Evolutionary conservation across 1,140 invertebrate species (phyloP).

Genomic region (Diuraphis noxia): DNA sequence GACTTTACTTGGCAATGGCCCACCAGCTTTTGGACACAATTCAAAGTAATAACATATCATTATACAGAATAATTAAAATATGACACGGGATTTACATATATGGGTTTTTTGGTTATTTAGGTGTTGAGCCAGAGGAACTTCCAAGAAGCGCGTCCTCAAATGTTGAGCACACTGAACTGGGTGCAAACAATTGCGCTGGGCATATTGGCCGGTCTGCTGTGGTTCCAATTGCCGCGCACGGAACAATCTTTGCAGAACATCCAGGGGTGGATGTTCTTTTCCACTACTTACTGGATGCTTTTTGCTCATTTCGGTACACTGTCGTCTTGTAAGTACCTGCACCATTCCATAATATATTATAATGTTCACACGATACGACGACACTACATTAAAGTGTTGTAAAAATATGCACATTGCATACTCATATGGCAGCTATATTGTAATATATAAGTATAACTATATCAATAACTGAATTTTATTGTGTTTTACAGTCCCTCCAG

Average conservation of each 20-base stretch:
- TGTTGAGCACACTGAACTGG: conserved; percentile 81
- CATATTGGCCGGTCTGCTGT: conserved; percentile 75
- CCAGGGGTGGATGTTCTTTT: conserved; percentile 87
- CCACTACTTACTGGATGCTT: conserved; percentile 84
- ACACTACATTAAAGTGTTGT: background rate
- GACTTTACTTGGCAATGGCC: conserved; percentile 72
- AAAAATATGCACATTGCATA: conserved; percentile 3
- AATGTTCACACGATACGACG: background rate
- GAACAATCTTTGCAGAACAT: conserved; percentile 79
- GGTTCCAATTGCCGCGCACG: conserved; percentile 76
- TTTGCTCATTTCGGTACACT: conserved; percentile 81
- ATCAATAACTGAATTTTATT: background rate
- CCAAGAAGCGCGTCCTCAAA: conserved; percentile 74
- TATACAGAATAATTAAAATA: background rate
- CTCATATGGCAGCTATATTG: background rate
- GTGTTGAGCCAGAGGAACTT: conserved; percentile 79
- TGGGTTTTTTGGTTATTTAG: conserved; percentile 57
- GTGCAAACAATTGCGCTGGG: conserved; percentile 77
- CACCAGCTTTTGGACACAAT: conserved; percentile 80
- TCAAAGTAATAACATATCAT: conserved; percentile 65
- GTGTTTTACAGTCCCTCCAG: conserved; percentile 71
- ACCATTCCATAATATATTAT: background rate
- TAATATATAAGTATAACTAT: too few relatives aligned
- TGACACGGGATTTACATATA: background rate
- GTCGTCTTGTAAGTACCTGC: conserved; percentile 67